Evolutionary conservation across 2,113 vertebrate species (phyloP).

Genomic region (Oophaga pumilio): DNA sequence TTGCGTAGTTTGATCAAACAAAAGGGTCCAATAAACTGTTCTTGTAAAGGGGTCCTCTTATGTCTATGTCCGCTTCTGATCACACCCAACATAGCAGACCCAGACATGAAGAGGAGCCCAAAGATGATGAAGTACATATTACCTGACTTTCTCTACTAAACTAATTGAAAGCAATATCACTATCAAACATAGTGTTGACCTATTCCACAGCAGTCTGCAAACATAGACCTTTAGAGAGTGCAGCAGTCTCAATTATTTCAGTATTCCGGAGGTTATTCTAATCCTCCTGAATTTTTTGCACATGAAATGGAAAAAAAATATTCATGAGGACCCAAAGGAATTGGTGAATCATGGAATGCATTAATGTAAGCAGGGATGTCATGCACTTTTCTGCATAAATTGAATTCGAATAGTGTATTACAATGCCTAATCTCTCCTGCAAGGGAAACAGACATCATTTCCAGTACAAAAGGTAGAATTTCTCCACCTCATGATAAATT

Average conservation of each 20-base stretch:
- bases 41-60: no score
- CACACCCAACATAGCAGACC: no score
- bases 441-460: slow-evolving; percentile 59
- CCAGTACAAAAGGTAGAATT: slow-evolving; percentile 18
- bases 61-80: no score
- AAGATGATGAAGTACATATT: no score
- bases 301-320: slow-evolving; percentile 58
- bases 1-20: no score
- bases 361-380: slow-evolving; percentile 67
- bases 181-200: not conserved
- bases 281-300: slow-evolving; percentile 47
- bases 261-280: slow-evolving; percentile 37
- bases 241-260: slow-evolving; percentile 8
- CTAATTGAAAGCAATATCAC: not conserved
- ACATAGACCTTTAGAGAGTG: not conserved
- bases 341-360: slow-evolving; percentile 66
- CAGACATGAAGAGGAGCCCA: no score
- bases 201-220: not conserved
- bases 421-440: slow-evolving; percentile 59
- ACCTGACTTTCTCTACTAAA: no score
- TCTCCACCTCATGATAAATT: slow-evolving; percentile 30
- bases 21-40: no score
- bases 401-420: slow-evolving; percentile 65
- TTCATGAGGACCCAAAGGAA: slow-evolving; percentile 60
- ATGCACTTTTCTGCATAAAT: slow-evolving; percentile 58